Conservation (phyloP, 1,140 invertebrate genomes). For the Pseudomyrmex pallidus region DNA sequence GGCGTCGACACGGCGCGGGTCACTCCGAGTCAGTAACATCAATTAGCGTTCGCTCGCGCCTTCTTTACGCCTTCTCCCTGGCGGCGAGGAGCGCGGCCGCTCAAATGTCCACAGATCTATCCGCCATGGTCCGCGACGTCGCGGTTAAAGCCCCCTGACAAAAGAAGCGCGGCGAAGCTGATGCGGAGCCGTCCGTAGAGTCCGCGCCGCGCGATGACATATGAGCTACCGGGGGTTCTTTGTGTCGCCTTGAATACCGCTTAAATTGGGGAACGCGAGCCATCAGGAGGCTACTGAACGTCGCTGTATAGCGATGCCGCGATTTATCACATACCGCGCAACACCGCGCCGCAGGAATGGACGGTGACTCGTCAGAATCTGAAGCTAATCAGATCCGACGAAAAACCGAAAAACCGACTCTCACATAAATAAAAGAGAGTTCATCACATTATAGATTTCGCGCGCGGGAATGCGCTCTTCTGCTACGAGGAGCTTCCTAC, state of each 20-base stretch:
- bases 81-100: constrained; percentile 4
- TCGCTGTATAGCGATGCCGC: constrained; percentile 58
- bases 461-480: neutral
- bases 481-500: neutral
- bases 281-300: constrained; percentile 75
- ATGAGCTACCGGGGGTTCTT: constrained; percentile 80
- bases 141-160: constrained; percentile 47
- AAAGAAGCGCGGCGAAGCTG: constrained; percentile 47
- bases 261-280: constrained; percentile 80
- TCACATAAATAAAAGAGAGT: neutral
- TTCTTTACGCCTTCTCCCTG: constrained; percentile 54
- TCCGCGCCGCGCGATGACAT: constrained; percentile 79
- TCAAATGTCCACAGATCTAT: constrained; percentile 74
- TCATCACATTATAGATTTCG: neutral
- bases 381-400: constrained; percentile 23
- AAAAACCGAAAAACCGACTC: too few species aligned
- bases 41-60: constrained; percentile 79
- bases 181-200: constrained; percentile 64
- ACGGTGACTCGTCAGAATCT: neutral
- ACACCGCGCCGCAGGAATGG: neutral
- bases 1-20: constrained; percentile 54
- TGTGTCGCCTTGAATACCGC: constrained; percentile 82
- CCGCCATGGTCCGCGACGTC: constrained; percentile 38
- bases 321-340: constrained; percentile 71
- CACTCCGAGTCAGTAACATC: constrained; percentile 76